phyloP scores from a whole-genome alignment of 2,797 vertebrate species.

The Cynodonichthys magdalenae region DNA sequence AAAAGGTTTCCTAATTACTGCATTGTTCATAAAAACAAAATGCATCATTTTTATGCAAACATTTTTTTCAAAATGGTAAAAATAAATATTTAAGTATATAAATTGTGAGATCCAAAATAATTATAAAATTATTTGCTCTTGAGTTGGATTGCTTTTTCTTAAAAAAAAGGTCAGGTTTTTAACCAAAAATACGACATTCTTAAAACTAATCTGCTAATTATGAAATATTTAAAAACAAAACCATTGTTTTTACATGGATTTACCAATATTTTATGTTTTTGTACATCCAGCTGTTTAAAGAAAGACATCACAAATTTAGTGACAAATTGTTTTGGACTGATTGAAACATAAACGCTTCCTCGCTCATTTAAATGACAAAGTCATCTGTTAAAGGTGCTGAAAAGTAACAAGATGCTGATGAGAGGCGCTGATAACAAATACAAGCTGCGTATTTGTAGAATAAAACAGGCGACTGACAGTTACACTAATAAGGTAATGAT shows the following conservation, averaged over 20 bases:
- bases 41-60: too few relatives aligned
- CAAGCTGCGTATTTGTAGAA: slow-evolving; percentile 80
- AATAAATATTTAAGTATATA: too few relatives aligned
- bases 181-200: not conserved
- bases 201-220: not conserved
- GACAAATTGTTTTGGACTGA: slow-evolving; percentile 36
- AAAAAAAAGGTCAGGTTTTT: not conserved
- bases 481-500: slow-evolving; percentile 80
- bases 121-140: too few relatives aligned
- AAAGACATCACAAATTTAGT: not conserved
- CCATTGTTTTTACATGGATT: not conserved
- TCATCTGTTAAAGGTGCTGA: slow-evolving; percentile 45
- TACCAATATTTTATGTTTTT: not conserved
- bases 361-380: slow-evolving; percentile 63
- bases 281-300: not conserved
- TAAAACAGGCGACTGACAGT: slow-evolving; percentile 79
- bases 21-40: too few relatives aligned
- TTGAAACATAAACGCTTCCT: slow-evolving; percentile 30
- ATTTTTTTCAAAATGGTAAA: too few relatives aligned
- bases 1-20: too few relatives aligned
- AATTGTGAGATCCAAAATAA: too few relatives aligned
- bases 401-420: slow-evolving; percentile 55
- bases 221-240: not conserved
- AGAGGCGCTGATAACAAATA: slow-evolving; percentile 66
- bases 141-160: too few relatives aligned